Evolutionary conservation across 2,113 vertebrate species (phyloP).

Genomic region (Rhizomys pruinosus): DNA sequence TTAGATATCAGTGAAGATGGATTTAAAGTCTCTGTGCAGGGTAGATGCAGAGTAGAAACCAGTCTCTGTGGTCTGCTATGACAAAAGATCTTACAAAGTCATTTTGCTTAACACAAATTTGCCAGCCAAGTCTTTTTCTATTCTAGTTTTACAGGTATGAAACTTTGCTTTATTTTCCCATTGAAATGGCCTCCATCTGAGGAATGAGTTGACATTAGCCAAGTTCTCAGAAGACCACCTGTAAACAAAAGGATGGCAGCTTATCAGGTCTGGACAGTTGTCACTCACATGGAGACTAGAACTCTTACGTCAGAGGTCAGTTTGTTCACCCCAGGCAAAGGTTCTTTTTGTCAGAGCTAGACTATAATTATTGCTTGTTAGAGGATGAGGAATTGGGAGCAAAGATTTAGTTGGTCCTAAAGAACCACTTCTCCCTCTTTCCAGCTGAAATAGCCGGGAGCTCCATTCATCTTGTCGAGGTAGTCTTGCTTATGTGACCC

Average conservation of each 20-base stretch:
- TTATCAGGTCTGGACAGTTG: not conserved
- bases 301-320: not conserved
- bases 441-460: no score
- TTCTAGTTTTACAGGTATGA: not conserved
- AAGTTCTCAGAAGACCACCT: not conserved
- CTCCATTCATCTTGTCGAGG: not conserved
- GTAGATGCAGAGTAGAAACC: not conserved
- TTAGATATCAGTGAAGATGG: not conserved
- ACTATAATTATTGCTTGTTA: not conserved
- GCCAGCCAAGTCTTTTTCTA: not conserved
- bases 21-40: not conserved
- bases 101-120: not conserved
- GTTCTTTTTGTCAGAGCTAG: not conserved
- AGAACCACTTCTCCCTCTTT: not conserved
- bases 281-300: not conserved
- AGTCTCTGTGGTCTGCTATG: not conserved
- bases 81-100: not conserved
- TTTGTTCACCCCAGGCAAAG: not conserved
- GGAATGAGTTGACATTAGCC: not conserved
- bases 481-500: not conserved
- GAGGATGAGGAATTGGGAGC: not conserved
- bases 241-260: not conserved
- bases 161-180: constrained; percentile 26
- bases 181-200: not conserved
- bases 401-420: not conserved